phyloP scores from a whole-genome alignment of 2,113 vertebrate genomes.

The Tetrao urogallus region DNA sequence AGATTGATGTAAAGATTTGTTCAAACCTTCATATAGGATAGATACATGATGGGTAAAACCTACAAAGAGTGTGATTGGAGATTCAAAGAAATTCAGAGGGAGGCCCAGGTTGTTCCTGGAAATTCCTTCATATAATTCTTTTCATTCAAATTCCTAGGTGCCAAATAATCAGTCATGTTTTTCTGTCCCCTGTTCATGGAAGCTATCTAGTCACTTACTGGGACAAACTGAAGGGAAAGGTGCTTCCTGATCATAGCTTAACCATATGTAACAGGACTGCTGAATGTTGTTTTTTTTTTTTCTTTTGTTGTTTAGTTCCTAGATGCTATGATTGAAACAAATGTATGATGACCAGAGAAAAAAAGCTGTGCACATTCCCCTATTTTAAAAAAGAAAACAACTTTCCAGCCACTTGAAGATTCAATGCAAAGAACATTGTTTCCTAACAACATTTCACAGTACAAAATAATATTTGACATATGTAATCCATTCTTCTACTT shows the following conservation, averaged over 20 bases:
- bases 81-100: neutral
- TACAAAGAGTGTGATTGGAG: neutral
- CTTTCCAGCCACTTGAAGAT: neutral
- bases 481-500: neutral
- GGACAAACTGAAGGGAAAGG: neutral
- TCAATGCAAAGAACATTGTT: neutral
- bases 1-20: neutral
- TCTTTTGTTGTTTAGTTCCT: neutral
- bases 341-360: neutral
- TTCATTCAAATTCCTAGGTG: neutral
- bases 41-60: neutral
- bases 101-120: neutral
- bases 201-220: neutral
- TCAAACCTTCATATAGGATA: neutral
- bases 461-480: neutral
- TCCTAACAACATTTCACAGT: neutral
- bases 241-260: neutral
- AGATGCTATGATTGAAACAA: neutral
- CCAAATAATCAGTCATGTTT: neutral
- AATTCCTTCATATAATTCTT: neutral
- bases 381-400: neutral
- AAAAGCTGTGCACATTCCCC: neutral
- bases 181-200: neutral
- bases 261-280: neutral
- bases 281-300: neutral